Percentiles rank a stretch among this genome's conserved stretches.
Evolutionary conservation across 2,797 vertebrate species (phyloP).

Genomic region (Luscinia megarhynchos): DNA sequence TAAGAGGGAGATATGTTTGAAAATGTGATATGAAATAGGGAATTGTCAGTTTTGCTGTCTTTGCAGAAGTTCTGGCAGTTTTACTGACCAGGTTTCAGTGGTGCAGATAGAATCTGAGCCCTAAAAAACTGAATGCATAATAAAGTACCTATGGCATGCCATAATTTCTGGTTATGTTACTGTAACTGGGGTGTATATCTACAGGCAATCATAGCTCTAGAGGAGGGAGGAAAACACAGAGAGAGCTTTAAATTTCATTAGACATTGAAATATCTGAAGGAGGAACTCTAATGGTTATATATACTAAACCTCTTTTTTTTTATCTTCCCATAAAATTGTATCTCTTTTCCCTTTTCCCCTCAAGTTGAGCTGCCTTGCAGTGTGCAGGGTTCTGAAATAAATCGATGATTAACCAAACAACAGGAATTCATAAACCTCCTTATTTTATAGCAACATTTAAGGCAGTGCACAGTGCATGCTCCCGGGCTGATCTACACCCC

Average conservation of each 20-base stretch:
- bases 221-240: neutral
- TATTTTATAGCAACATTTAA: conserved; percentile 16
- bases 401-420: conserved; percentile 22
- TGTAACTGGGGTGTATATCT: conserved; percentile 36
- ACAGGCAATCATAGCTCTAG: neutral
- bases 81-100: conserved; percentile 1
- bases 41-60: conserved; percentile 13
- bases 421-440: conserved; percentile 12
- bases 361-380: neutral
- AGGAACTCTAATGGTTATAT: conserved; percentile 29
- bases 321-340: conserved; percentile 18
- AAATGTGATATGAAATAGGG: neutral
- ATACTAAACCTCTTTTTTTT: conserved; percentile 11
- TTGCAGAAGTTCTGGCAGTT: conserved; percentile 38
- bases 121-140: conserved; percentile 49
- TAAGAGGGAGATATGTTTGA: neutral
- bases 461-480: neutral
- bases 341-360: neutral
- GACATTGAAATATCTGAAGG: conserved; percentile 34
- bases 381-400: neutral
- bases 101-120: neutral
- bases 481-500: neutral
- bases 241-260: conserved; percentile 33
- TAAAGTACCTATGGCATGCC: conserved; percentile 39
- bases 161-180: conserved; percentile 41